Evolutionary conservation across 2,113 vertebrate species (phyloP), one percentile per base, ranked within the genome.

Genomic region (Ahaetulla prasina): DNA sequence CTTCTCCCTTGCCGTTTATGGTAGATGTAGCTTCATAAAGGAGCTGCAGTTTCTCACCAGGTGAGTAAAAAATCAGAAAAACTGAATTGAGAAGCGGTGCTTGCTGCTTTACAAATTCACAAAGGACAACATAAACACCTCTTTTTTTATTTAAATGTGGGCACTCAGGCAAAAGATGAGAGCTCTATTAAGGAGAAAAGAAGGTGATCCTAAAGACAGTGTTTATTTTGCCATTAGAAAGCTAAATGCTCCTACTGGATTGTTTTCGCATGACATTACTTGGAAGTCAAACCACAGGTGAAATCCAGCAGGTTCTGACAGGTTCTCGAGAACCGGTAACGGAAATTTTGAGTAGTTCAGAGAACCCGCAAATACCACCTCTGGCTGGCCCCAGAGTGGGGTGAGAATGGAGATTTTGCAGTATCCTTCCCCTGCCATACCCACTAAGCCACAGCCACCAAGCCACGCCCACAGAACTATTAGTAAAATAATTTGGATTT

Each of bases 1-100:
- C 95, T 96, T 92, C 92, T 98, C 97, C 97, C 97, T 94, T 96
- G 97, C 96, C 95, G 96, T 96, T 97, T 96, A 97, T 97, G 96
- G 39, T 87, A 94, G 94, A 95, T 95, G 94, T 95, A 95, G 95
- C 96, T 97, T 97, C 90, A 97, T 95, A 97, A 97, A 96, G 95
- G 96, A 97, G 95, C 91, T 97, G 95, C 96, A 94, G 91, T 97
- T 97, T 94, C 89, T 97, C 96, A 97, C 96, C 93, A 92, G 91
- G 16, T 8, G 93, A 96, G 93, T 94, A 94, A 92, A 95, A 60
- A 94, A 95, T 96, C 92, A 95, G 94, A 91, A 94, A 94, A 94
- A 91, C 94, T 96, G 86, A 89, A 85, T 95, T 97, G 95, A 92
- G 95, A 92, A 97, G 96, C 93, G 94, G 47, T 93, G 68, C 94